Evolutionary conservation across 2,888 invertebrate genomes (phyloP).

Genomic region (Eristalis tenax): DNA sequence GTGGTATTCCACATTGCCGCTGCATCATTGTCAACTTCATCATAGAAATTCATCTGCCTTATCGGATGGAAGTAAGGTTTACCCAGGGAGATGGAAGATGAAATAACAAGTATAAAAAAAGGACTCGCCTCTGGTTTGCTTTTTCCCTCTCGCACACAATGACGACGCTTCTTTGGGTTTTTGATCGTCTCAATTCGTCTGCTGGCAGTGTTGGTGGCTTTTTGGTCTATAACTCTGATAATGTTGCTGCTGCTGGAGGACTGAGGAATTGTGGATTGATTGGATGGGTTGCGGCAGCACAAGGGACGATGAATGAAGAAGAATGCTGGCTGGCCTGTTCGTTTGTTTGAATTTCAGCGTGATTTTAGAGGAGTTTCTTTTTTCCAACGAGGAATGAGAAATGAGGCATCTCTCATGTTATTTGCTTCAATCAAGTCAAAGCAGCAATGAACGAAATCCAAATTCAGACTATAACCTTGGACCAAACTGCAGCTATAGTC

Average conservation of each 20-base stretch:
- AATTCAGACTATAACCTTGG: neutral
- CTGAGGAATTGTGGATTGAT: neutral
- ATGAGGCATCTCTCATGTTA: neutral
- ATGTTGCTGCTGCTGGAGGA: neutral
- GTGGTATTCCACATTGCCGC: conserved; percentile 21
- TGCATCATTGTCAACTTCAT: conserved; percentile 63
- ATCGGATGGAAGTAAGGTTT: conserved; percentile 61
- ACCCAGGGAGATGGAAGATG: conserved; percentile 13
- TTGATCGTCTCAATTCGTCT: neutral
- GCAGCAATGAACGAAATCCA: neutral
- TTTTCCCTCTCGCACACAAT: neutral
- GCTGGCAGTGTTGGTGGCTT: neutral
- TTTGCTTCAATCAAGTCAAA: neutral
- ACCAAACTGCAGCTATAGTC: neutral
- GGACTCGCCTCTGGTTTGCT: neutral
- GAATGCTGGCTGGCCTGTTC: neutral
- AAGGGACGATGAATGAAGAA: neutral
- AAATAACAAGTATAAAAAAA: neutral
- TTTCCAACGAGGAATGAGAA: neutral
- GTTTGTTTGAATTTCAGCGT: neutral
- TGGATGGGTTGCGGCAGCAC: neutral
- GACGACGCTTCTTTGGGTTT: neutral
- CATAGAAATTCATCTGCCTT: conserved; percentile 67
- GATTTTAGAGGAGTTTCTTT: neutral
- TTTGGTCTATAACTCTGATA: neutral